Conservation (phyloP, 2,888 invertebrate species). For the Tipula lateralis region DNA sequence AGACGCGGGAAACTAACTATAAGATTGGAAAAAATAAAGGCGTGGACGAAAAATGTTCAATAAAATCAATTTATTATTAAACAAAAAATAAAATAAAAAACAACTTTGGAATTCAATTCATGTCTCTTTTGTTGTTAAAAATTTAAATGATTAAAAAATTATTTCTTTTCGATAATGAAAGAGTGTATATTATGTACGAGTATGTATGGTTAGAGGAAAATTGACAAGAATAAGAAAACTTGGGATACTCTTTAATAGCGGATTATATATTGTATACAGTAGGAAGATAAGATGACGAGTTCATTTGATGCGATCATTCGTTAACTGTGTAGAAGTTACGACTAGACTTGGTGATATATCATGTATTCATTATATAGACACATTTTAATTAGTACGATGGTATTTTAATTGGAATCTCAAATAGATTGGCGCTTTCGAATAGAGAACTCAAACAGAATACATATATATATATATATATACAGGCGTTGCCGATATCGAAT, state of each 20-base stretch:
- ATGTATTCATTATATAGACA: neutral
- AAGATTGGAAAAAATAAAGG: neutral
- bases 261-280: neutral
- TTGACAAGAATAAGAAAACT: neutral
- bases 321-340: neutral
- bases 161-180: neutral
- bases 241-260: neutral
- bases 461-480: too few relatives aligned
- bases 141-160: neutral
- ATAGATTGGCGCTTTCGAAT: neutral
- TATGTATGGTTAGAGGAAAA: neutral
- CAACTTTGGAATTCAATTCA: neutral
- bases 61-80: slow-evolving; percentile 19
- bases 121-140: slow-evolving; percentile 11
- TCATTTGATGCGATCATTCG: neutral
- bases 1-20: slow-evolving; percentile 4
- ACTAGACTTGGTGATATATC: neutral
- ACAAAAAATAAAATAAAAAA: neutral
- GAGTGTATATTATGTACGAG: neutral
- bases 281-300: neutral
- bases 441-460: too few relatives aligned
- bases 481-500: too few relatives aligned
- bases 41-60: slow-evolving; percentile 19
- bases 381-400: neutral
- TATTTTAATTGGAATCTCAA: neutral